A percentile compares a stretch with the other conserved stretches of the same genome.
Evolutionary conservation across 2,888 invertebrate genomes (phyloP).

Genomic region (Phragmatobia fuliginosa): DNA sequence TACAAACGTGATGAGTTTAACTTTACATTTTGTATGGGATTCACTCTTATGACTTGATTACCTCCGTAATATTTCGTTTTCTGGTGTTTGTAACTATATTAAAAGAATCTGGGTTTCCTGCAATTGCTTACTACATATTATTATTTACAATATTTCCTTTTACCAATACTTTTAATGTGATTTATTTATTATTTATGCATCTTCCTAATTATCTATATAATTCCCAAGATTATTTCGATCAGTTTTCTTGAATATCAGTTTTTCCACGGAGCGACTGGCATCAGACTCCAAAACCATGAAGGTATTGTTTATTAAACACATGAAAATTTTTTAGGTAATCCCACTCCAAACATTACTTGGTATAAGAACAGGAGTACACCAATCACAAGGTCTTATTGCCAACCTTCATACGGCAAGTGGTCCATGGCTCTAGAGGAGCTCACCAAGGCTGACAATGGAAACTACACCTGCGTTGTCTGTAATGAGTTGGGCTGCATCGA

Average conservation of each 20-base stretch:
- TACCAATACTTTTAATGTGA: no score
- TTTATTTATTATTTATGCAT: no score
- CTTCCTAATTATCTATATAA: no score
- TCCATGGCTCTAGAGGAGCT: slow-evolving; percentile 92
- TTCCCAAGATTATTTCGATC: no score
- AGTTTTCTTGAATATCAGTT: no score
- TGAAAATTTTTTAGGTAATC: slow-evolving; percentile 87
- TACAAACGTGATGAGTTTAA: slow-evolving; percentile 16
- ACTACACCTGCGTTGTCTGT: slow-evolving; percentile 95
- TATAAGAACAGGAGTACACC: slow-evolving; percentile 90
- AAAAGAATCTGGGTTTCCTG: not conserved
- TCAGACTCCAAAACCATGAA: no score
- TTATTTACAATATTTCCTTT: no score
- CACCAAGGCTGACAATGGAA: slow-evolving; percentile 93
- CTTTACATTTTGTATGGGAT: slow-evolving; percentile 11
- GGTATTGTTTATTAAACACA: slow-evolving; percentile 20
- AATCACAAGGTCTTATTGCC: slow-evolving; percentile 88
- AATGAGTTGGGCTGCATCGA: slow-evolving; percentile 93
- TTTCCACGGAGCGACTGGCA: no score
- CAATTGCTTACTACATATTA: not conserved
- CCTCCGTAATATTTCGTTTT: slow-evolving; percentile 1
- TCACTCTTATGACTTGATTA: slow-evolving; percentile 11
- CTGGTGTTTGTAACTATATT: slow-evolving; percentile 3
- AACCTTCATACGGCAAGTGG: slow-evolving; percentile 90
- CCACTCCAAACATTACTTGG: slow-evolving; percentile 95